These are phyloP conservation scores for Ardeotis arabs DNA, from an alignment of 2,113 vertebrate species.

Conservation along the genomic window DNA sequence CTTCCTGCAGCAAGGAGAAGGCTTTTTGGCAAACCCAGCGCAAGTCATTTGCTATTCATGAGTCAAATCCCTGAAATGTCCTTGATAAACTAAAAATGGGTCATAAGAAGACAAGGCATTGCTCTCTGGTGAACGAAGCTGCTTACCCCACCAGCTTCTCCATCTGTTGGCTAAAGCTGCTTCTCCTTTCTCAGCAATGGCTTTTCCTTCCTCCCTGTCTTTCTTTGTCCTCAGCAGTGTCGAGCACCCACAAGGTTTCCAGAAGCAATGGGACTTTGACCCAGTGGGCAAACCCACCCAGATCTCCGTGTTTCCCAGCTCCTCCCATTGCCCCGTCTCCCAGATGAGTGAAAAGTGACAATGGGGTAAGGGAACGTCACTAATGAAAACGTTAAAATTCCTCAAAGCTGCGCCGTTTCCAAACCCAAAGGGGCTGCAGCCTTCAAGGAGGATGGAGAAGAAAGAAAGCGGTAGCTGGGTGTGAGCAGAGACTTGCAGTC, in stretches of 20 bases:
- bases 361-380: background rate
- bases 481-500: background rate
- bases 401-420: background rate
- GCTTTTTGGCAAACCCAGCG: background rate
- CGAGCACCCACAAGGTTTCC: background rate
- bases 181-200: background rate
- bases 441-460: background rate
- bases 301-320: background rate
- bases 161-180: background rate
- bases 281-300: background rate
- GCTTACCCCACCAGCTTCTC: background rate
- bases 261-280: background rate
- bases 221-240: background rate
- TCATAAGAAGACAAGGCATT: slow-evolving; percentile 22
- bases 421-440: background rate
- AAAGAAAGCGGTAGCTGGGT: background rate
- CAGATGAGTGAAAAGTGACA: background rate
- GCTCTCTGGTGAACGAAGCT: background rate
- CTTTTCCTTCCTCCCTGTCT: background rate
- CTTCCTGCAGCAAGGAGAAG: slow-evolving; percentile 57
- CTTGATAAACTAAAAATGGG: slow-evolving; percentile 37
- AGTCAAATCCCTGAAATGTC: slow-evolving; percentile 47
- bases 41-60: slow-evolving; percentile 51
- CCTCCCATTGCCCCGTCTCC: background rate
- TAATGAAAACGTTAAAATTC: background rate